Evolutionary conservation across 2,113 vertebrate genomes (phyloP), one percentile per base, ranked within the genome.

Genomic region (Aix galericulata): DNA sequence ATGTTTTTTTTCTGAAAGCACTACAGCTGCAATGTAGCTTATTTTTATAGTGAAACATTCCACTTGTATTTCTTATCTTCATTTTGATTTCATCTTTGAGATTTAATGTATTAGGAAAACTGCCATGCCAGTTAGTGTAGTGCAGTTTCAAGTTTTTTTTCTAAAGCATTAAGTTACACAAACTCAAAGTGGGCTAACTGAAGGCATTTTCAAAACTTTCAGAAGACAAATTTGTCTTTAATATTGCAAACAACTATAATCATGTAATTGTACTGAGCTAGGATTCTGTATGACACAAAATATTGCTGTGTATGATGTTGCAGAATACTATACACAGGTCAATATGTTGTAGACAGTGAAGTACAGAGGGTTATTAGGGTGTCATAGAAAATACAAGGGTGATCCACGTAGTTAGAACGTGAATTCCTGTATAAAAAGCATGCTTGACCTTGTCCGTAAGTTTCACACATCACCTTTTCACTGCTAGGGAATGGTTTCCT

Each of bases 391-490:
- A 14, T 50, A 15, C 58, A 62, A 66, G 11, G 4, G 7, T 56
- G 34, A 69, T 77, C 59, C 2, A 0, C 26, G 7, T 74, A 25
- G 11, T 79, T 82, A 52, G 13, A 78, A 48, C 58, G 13, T 53
- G 50, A 78, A 27, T 20, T 89, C 42, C 22, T 75, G 56, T 42
- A 5, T 59, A 3, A 55, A 34, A 81, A 67, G n/a, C 50, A 20
- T 14, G 6, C 26, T 82, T 26, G 9, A 2, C 71, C 8, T 44
- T 36, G 9, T 63, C 77, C 15, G 2, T n/a, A 26, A n/a, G 59
- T 71, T 55, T 20, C 29, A 0, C 8, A 0, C 9, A 6, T 40
- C 59, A 17, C 8, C 2, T 72, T 68, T 20, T 60, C 26, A 5
- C 1, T 67, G 2, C n/a, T 34, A 17, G 71, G 44, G 42, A 42